Base-by-base conservation (phyloP, 2,888 invertebrate genomes). In the Congeria kusceri region DNA sequence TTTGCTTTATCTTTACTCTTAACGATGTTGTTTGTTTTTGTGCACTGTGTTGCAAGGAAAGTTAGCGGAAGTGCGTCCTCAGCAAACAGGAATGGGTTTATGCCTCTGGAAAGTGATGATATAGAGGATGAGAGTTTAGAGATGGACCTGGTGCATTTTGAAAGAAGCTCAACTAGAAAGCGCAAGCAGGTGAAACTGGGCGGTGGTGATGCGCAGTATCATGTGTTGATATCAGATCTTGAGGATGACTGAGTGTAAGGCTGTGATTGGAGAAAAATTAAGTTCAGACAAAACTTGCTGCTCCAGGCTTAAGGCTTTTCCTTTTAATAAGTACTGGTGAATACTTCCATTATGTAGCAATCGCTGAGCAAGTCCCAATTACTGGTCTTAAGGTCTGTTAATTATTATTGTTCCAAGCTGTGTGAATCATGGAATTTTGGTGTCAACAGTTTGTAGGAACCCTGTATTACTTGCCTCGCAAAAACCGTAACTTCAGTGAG, bases 1-100 rank as follows among this genome's bases (percentile, higher is more conserved):
- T 75, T 93, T 9, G 89, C 81, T 20, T 69, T 90, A 20, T 90
- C 91, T 47, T 56, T 91, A 0, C 53, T 92, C 9, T 87, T 89
- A 53, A 71, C 89, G 15, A 57, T 92, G 5, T 73, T 93, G 4
- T 94, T 91, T 90, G 18, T 72, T 89, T 68, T 90, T 39, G 90
- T 93, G 87, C 92, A 93, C 83, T 89, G 89, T 62, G 79, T 93
- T 27, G 92, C 93, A 23, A 86, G 89, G 5, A 86, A 63, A n/a
- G 77, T 64, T 3, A 68, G 86, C n/a, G 58, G 59, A 7, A 68
- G 64, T 9, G 61, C 61, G 18, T 32, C 74, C 11, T 47, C 80
- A 18, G 65, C 74, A 11, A 86, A 87, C 9, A 77, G 80, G 49
- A 83, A 86, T 58, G 89, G 88, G 15, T 90, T 89, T 70, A 77